These are phyloP conservation scores for Calyptomena viridis DNA, from an alignment of 2,113 vertebrate genomes.

Conservation along the genomic window DNA sequence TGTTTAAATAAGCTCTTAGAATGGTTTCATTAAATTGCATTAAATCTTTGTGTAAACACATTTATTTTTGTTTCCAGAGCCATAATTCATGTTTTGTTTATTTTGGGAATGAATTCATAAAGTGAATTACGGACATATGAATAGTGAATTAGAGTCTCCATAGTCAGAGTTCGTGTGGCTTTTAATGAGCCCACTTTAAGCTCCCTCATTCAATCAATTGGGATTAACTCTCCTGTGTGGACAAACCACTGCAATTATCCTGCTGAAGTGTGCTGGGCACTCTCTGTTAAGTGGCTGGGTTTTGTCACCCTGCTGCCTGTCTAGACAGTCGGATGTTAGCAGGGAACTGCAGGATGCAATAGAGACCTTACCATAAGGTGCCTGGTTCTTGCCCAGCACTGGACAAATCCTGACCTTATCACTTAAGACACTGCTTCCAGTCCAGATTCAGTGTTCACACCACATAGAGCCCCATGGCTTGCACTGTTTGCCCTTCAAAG, in stretches of 20 bases:
- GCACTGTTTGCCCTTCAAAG: not conserved
- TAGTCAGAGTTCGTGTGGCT: slow-evolving; percentile 16
- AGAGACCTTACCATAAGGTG: not conserved
- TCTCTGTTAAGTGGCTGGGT: not conserved
- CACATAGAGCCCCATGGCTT: not conserved
- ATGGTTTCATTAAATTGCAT: slow-evolving; percentile 30
- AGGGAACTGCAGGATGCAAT: not conserved
- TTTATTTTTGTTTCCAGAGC: slow-evolving; percentile 42
- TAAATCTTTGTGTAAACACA: slow-evolving; percentile 52
- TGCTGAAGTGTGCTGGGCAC: not conserved
- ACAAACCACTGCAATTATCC: not conserved
- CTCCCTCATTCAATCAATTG: not conserved
- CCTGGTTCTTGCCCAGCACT: not conserved
- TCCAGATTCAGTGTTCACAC: not conserved
- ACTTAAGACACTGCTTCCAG: fast-evolving
- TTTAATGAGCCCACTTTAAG: slow-evolving; percentile 33
- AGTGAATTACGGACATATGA: slow-evolving; percentile 12
- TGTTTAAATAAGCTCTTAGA: slow-evolving; percentile 49
- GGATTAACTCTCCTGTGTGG: not conserved
- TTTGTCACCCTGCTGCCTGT: not conserved
- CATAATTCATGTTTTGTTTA: slow-evolving; percentile 35
- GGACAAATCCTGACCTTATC: not conserved
- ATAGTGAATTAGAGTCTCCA: slow-evolving; percentile 6
- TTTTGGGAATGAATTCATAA: slow-evolving; percentile 41
- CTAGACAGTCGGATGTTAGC: not conserved